phyloP scores from a whole-genome alignment of 2,888 invertebrate genomes.

The Arge pagana region DNA sequence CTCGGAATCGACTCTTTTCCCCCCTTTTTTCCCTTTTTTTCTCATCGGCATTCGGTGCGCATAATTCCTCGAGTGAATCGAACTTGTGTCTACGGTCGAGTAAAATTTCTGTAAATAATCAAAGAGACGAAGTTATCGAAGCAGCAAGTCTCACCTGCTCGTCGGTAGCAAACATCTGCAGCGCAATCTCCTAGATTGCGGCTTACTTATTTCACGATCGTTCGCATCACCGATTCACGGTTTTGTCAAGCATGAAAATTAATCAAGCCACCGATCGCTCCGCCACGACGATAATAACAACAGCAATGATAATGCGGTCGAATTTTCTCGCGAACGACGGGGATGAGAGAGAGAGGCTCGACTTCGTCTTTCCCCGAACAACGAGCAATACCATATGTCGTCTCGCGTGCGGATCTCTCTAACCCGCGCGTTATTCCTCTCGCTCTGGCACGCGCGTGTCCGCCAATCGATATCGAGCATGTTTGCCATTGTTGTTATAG shows the following conservation, averaged over 20 bases:
- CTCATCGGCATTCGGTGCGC: too few species aligned
- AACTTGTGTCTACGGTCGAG: too few species aligned
- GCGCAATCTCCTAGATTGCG: conserved; percentile 32
- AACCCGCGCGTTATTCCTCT: too few species aligned
- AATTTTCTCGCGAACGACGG: background rate
- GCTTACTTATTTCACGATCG: conserved; percentile 45
- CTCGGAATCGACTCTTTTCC: too few species aligned
- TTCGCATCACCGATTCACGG: conserved; percentile 49
- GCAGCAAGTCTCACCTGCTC: conserved; percentile 54
- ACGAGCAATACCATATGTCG: conserved; percentile 25
- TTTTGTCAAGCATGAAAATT: conserved; percentile 54
- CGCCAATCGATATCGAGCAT: conserved; percentile 10
- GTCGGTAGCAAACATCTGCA: conserved; percentile 36
- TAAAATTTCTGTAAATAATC: background rate
- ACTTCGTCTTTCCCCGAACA: conserved; percentile 15
- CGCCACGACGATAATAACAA: background rate
- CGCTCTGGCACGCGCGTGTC: background rate
- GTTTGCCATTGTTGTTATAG: conserved; percentile 14
- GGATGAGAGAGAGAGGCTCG: background rate
- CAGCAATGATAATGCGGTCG: conserved; percentile 22
- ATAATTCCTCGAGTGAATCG: too few species aligned
- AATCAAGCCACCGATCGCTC: conserved; percentile 47
- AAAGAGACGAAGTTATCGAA: conserved; percentile 43
- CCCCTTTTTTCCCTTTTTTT: too few species aligned
- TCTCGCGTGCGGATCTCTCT: conserved; percentile 14